Base-by-base conservation (phyloP, 2,797 vertebrate species). In the Sardinella longiceps region DNA sequence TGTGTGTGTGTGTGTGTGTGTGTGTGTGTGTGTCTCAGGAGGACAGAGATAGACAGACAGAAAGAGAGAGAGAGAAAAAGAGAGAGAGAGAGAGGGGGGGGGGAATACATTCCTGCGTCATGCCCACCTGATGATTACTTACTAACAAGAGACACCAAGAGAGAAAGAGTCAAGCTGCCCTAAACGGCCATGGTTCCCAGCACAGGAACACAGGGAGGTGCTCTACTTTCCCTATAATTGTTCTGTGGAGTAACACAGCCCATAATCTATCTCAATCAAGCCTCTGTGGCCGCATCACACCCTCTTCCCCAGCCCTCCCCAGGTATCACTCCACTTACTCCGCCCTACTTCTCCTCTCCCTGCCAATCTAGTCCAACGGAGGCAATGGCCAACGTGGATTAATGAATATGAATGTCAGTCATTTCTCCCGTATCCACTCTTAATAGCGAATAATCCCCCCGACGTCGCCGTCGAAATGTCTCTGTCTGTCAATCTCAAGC, bases 1-100 rank as follows among this genome's bases (percentile, higher is more conserved):
- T 37, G 63, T 50, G 20, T 58, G 66, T 74, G 74, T 86, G 50
- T 80, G 85, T 60, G 63, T 66, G 63, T 77, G 70, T 77, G 33
- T 77, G 33, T 20, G 70, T 43, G 14, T 20, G 33, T 39, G 33
- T 77, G 37, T 43, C 15, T n/a, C n/a, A n/a, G n/a, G n/a, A n/a
- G n/a, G n/a, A n/a, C n/a, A 5, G 33, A 1, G 30, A 18, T 10
- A n/a, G 56, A 5, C 9, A 10, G 63, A 12, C 12, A 14, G 30
- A 15, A 0, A 14, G 63, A 30, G 28, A 4, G 63, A 30, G 63
- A 14, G 20, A 53, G 20, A 53, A 18, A 15, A 15, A 5, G 66
- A 20, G 30, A 18, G 15, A 66, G 63, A 14, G 63, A 66, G 11
- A 66, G 63, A 66, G 12, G 33, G 9, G 56, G n/a, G 56, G n/a